Conservation (phyloP, 2,888 invertebrate genomes). For the Polyommatus iphigenia region DNA sequence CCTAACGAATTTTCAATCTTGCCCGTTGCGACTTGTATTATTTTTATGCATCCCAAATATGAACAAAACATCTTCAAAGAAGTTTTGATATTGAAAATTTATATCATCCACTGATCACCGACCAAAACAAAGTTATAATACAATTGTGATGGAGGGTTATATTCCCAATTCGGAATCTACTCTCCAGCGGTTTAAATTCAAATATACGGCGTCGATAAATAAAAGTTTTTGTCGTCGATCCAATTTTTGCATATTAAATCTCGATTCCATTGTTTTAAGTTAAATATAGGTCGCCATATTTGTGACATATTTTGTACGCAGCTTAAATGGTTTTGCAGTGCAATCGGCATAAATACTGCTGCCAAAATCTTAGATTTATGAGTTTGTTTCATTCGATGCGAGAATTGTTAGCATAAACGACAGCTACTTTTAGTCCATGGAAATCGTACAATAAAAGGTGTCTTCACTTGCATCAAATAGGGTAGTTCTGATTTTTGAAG, state of each 20-base stretch:
- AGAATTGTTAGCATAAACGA: neutral
- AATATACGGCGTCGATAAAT: neutral
- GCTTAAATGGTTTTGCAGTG: conserved; percentile 5
- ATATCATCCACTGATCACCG: neutral
- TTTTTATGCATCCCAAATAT: too few species aligned
- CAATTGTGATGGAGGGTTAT: too few species aligned
- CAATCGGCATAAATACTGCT: conserved; percentile 2
- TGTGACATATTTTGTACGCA: conserved; percentile 9
- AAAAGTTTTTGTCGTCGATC: conserved; percentile 11
- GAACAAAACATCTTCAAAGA: too few species aligned
- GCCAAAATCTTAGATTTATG: conserved; percentile 10
- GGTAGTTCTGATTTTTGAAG: too few species aligned
- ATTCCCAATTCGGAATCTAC: neutral
- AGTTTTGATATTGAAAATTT: too few species aligned
- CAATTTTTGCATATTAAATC: conserved; percentile 19
- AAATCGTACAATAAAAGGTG: too few species aligned
- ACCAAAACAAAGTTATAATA: neutral
- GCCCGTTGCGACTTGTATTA: too few species aligned
- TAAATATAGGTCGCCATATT: conserved; percentile 14
- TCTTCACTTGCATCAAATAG: too few species aligned
- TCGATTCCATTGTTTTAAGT: conserved; percentile 18
- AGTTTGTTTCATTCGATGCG: neutral
- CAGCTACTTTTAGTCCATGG: too few species aligned
- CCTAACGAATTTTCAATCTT: too few species aligned
- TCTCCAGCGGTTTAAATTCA: neutral